These are phyloP conservation scores for Entelurus aequoreus DNA, from an alignment of 2,113 vertebrate genomes.

Conservation along the genomic window DNA sequence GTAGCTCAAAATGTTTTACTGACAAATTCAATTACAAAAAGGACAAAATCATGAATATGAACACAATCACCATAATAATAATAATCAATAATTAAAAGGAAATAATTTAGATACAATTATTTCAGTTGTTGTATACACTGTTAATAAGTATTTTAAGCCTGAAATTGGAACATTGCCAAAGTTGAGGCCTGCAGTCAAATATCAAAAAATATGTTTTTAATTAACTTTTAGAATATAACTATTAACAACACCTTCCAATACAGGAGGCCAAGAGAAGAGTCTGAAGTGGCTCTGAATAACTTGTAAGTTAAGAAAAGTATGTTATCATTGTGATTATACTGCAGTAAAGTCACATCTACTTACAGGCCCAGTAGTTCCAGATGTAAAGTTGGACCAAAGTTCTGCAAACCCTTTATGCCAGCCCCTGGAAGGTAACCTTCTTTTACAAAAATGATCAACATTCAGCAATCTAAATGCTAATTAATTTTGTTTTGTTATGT, in stretches of 20 bases:
- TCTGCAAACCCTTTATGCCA: slow-evolving; percentile 42
- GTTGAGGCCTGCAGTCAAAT: not conserved
- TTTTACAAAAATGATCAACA: not conserved
- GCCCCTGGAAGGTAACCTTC: slow-evolving; percentile 51
- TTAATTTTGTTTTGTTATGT: not conserved
- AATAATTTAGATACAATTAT: no score
- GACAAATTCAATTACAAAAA: no score
- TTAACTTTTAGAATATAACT: not conserved
- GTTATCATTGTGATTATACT: no score
- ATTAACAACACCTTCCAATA: not conserved
- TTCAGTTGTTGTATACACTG: no score
- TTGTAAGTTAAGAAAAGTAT: slow-evolving; percentile 7
- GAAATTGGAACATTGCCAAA: no score
- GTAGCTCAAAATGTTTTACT: no score
- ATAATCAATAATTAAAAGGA: no score
- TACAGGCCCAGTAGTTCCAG: slow-evolving; percentile 35
- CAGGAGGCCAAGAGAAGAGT: slow-evolving; percentile 18
- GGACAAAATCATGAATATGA: no score
- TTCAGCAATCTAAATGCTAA: not conserved
- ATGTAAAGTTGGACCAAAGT: slow-evolving; percentile 13
- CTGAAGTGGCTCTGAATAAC: not conserved
- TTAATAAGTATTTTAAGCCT: no score
- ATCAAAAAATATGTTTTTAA: not conserved
- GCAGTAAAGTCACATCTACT: not conserved
- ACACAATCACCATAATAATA: no score